Percentiles rank a stretch among this genome's conserved stretches.
These are phyloP conservation scores for Antidorcas marsupialis DNA, from an alignment of 2,113 vertebrate genomes.

Conservation along the genomic window DNA sequence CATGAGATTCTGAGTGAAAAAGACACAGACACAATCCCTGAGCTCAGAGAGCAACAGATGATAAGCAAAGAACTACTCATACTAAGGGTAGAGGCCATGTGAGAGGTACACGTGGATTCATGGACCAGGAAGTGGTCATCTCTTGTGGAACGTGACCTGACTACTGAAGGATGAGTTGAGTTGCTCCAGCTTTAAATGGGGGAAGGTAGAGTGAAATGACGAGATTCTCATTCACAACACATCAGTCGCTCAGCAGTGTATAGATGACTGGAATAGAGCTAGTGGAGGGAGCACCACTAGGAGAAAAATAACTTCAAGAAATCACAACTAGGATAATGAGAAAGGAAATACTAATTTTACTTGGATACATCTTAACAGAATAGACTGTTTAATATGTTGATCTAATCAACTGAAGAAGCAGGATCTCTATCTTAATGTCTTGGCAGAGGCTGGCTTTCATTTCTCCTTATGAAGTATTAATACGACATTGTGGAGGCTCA, in stretches of 20 bases:
- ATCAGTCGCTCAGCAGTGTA: not conserved
- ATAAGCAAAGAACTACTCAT: not conserved
- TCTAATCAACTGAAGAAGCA: not conserved
- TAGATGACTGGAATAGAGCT: not conserved
- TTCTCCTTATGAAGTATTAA: not conserved
- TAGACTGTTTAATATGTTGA: slow-evolving; percentile 8
- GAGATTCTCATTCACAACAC: not conserved
- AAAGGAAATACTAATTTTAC: not conserved
- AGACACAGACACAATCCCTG: not conserved
- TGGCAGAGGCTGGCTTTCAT: slow-evolving; percentile 5
- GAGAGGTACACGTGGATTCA: not conserved
- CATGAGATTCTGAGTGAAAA: not conserved
- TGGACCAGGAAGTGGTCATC: not conserved
- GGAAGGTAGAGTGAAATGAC: not conserved
- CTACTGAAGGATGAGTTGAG: not conserved
- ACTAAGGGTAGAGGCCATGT: not conserved
- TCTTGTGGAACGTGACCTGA: not conserved
- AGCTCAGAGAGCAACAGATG: not conserved
- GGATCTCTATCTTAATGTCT: not conserved
- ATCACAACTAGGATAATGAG: not conserved
- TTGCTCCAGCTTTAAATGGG: not conserved
- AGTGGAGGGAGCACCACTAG: not conserved
- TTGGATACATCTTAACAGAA: not conserved
- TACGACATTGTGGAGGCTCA: not conserved
- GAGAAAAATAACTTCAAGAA: not conserved